These are phyloP conservation scores for Schizotus pectinicornis DNA, from an alignment of 2,888 invertebrate genomes.

Conservation along the genomic window DNA sequence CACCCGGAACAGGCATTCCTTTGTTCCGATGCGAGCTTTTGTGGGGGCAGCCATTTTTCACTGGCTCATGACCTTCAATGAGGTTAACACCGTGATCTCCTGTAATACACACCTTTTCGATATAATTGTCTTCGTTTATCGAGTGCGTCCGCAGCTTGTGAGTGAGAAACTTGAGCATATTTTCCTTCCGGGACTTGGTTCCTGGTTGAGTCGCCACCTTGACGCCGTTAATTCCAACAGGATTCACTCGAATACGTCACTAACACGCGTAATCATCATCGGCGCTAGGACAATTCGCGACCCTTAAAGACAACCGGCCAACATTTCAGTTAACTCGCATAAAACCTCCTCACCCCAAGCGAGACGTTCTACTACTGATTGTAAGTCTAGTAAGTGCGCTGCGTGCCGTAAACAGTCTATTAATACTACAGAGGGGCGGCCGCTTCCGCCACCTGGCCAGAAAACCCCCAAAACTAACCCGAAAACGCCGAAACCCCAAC, in stretches of 20 bases:
- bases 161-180: slow-evolving; percentile 86
- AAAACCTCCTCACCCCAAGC: slow-evolving; percentile 43
- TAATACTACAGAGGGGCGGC: slow-evolving; percentile 54
- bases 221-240: slow-evolving; percentile 44
- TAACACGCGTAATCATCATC: slow-evolving; percentile 41
- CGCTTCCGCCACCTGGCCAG: slow-evolving; percentile 12
- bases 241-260: slow-evolving; percentile 47
- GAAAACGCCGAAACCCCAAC: neutral
- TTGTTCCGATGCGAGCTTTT: slow-evolving; percentile 61
- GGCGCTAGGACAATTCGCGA: slow-evolving; percentile 20
- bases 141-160: slow-evolving; percentile 86
- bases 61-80: slow-evolving; percentile 61
- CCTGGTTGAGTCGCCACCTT: slow-evolving; percentile 59
- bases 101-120: slow-evolving; percentile 72
- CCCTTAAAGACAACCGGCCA: slow-evolving; percentile 40
- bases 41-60: slow-evolving; percentile 67
- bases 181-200: slow-evolving; percentile 61
- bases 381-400: slow-evolving; percentile 61
- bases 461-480: neutral
- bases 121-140: slow-evolving; percentile 81
- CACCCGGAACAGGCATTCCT: slow-evolving; percentile 58
- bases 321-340: slow-evolving; percentile 39
- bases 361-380: slow-evolving; percentile 59
- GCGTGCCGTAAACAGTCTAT: slow-evolving; percentile 58
- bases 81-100: slow-evolving; percentile 49